These are phyloP conservation scores for Microchrysa polita DNA, from an alignment of 2,888 invertebrate genomes.

Conservation along the genomic window DNA sequence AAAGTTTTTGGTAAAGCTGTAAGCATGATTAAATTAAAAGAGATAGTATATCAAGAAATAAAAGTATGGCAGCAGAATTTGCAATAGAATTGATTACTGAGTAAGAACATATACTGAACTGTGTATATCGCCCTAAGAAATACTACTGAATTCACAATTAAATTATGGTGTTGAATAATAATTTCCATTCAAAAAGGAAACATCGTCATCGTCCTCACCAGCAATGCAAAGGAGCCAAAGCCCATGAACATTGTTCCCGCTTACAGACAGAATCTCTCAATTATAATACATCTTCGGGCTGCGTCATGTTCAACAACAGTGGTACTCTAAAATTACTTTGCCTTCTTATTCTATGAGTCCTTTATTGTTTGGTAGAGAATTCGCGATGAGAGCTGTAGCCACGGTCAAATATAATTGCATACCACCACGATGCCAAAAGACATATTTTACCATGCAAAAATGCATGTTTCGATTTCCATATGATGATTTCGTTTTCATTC, in stretches of 20 bases:
- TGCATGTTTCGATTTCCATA: constrained; percentile 41
- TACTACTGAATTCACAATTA: constrained; percentile 16
- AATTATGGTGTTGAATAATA: constrained; percentile 21
- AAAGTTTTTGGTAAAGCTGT: no score
- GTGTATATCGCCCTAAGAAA: no score
- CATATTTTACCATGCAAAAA: constrained; percentile 43
- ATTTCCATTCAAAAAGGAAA: constrained; percentile 38
- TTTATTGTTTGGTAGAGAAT: constrained; percentile 30
- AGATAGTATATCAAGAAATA: no score
- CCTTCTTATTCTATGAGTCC: background rate
- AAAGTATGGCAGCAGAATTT: no score
- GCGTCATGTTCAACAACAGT: constrained; percentile 19
- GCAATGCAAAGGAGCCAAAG: background rate
- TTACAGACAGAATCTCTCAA: constrained; percentile 42
- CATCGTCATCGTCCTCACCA: constrained; percentile 18
- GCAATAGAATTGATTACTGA: no score
- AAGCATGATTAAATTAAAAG: no score
- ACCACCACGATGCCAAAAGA: constrained; percentile 42
- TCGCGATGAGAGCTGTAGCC: constrained; percentile 26
- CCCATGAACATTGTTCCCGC: constrained; percentile 29
- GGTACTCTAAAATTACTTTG: background rate
- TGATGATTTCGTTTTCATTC: constrained; percentile 41
- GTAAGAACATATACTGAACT: no score
- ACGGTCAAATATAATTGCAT: constrained; percentile 43
- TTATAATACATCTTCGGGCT: constrained; percentile 25